Percentiles rank a stretch among this genome's conserved stretches.
phyloP scores from a whole-genome alignment of 2,888 invertebrate genomes.

The Tipula confusa region DNA sequence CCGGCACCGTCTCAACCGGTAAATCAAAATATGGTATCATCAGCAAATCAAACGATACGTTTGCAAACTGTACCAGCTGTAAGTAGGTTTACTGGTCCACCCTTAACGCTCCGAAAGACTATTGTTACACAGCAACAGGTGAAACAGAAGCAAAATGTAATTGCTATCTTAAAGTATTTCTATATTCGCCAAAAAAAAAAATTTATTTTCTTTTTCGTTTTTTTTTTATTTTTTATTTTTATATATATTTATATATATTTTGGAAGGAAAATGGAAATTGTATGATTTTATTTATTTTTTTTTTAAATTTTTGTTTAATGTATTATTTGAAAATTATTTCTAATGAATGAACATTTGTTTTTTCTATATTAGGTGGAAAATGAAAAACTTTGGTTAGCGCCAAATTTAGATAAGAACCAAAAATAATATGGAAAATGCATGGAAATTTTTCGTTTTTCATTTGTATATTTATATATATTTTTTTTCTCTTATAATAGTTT shows the following conservation, averaged over 20 bases:
- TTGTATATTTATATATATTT: background rate
- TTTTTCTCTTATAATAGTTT: conserved; percentile 12
- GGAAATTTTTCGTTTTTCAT: conserved; percentile 20
- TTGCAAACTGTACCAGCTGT: conserved; percentile 83
- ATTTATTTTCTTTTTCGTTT: conserved; percentile 25
- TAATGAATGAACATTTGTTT: background rate
- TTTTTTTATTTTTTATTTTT: background rate
- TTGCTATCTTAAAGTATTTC: conserved; percentile 35
- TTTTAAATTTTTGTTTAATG: background rate
- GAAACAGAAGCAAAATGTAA: conserved; percentile 49
- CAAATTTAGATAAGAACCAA: background rate
- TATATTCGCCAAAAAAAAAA: conserved; percentile 14
- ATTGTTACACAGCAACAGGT: conserved; percentile 51
- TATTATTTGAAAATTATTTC: background rate
- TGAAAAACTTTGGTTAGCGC: background rate
- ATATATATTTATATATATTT: background rate
- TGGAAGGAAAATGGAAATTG: background rate
- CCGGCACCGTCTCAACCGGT: conserved; percentile 64
- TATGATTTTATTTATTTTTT: background rate
- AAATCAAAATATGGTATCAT: conserved; percentile 52
- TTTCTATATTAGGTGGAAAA: background rate
- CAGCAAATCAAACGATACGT: conserved; percentile 69
- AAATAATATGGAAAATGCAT: background rate
- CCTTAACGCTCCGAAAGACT: conserved; percentile 59
- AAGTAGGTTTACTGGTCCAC: conserved; percentile 68